Base-by-base conservation (phyloP, 2,113 vertebrate species). In the Rhabdomys dilectus region DNA sequence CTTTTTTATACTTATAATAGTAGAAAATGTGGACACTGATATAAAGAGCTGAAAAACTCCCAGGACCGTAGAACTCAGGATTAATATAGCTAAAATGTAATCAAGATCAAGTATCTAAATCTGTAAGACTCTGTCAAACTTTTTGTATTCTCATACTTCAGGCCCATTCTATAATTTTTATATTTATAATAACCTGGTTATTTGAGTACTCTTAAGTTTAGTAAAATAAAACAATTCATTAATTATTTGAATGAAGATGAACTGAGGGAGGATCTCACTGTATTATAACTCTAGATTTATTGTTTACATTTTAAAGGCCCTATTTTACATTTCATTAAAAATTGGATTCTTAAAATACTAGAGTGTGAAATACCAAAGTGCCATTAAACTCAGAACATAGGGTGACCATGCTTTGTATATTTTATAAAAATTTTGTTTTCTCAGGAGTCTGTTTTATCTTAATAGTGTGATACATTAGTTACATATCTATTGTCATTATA, bases 311-410 rank as follows among this genome's bases (percentile, higher is more conserved):
- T 51, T 96, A 91, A 64, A 96, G 0, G n/a, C 24, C 88, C 77
- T 58, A 22, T 0, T 0, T 96, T 95, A 91, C 88, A 76, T 94
- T 94, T 89, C 34, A 64, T 66, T 82, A 91, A 53, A 7, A 19
- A 86, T 68, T 31, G 64, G 82, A 15, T 58, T 64, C 53, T 96
- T 95, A 51, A 96, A 89, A 51, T 51, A 93, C 75, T 45, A 91
- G 89, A 70, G 60, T 7, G 78, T 73, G 17, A 95, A 5, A 92
- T 1, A 62, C 5, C 60, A 21, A 76, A n/a, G 15, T 26, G 85
- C 62, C 58, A 66, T 66, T 88, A 51, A 21, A 21, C 34, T 12
- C 26, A 76, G 42, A 93, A 48, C 31, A 80, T 3, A 68, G 3
- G 24, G 9, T 29, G 13, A 77, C 4, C 81, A 91, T 39, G 8